Evolutionary conservation across 2,113 vertebrate genomes (phyloP).

Genomic region (Prinia subflava): DNA sequence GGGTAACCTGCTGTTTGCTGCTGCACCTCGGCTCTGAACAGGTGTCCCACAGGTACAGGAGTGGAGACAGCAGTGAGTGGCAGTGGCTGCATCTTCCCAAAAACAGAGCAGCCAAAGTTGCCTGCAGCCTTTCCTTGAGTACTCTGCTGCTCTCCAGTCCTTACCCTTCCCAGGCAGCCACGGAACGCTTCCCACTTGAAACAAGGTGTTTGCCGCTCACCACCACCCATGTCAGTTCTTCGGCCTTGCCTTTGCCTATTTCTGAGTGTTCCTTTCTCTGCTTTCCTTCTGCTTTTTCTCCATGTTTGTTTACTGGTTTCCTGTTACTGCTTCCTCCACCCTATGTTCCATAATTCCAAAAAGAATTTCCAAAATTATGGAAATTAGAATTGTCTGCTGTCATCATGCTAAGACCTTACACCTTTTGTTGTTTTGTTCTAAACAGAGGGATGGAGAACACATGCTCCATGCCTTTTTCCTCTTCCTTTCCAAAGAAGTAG

Average conservation of each 20-base stretch:
- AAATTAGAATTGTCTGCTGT: background rate
- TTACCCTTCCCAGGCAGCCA: background rate
- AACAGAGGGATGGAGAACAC: background rate
- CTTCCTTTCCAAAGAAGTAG: background rate
- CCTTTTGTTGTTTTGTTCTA: background rate
- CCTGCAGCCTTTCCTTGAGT: background rate
- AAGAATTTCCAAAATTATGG: background rate
- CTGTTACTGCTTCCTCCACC: background rate
- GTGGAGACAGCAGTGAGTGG: background rate
- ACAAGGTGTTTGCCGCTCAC: background rate
- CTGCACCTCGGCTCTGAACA: background rate
- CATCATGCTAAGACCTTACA: background rate
- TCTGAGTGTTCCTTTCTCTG: background rate
- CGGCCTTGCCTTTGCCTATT: background rate
- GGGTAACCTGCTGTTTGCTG: background rate
- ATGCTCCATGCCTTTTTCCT: background rate
- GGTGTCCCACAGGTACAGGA: fast-evolving
- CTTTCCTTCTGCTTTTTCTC: background rate
- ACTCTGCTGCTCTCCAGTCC: background rate
- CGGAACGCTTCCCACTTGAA: background rate
- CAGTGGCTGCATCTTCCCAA: background rate
- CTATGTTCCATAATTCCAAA: background rate
- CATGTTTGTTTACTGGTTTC: background rate
- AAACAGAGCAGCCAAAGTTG: background rate
- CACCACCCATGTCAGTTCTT: background rate